Percentiles rank a stretch among this genome's conserved stretches.
These are phyloP conservation scores for Blera fallax DNA, from an alignment of 2,888 invertebrate species.

Conservation along the genomic window DNA sequence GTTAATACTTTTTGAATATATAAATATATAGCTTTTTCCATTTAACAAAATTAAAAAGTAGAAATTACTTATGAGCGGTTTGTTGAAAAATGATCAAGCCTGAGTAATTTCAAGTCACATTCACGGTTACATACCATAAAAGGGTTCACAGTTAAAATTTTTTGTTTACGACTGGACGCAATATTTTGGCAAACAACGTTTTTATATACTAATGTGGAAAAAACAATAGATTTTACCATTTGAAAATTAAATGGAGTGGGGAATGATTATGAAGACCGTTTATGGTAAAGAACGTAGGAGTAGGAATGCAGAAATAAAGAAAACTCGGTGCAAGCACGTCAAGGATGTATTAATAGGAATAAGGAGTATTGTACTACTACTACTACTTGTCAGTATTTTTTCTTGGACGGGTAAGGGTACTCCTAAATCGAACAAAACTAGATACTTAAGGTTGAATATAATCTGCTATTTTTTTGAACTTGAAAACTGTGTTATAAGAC, in stretches of 20 bases:
- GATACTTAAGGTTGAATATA: no score
- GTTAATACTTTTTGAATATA: constrained; percentile 35
- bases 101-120: constrained; percentile 36
- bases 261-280: neutral
- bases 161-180: neutral
- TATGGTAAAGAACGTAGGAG: neutral
- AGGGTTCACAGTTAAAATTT: neutral
- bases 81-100: constrained; percentile 46
- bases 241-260: neutral
- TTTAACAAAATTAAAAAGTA: neutral
- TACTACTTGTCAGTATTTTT: no score
- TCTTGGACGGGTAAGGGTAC: no score
- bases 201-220: neutral
- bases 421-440: no score
- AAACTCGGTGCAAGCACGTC: neutral
- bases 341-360: neutral
- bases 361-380: neutral
- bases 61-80: neutral
- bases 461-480: no score
- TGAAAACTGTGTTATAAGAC: no score
- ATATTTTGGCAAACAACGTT: neutral
- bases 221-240: neutral
- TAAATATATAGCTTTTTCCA: neutral
- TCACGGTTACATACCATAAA: neutral
- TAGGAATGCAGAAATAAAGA: no score